Percentiles rank a stretch among this genome's conserved stretches.
These are phyloP conservation scores for Anorthoa munda DNA, from an alignment of 2,888 invertebrate species.

Conservation along the genomic window DNA sequence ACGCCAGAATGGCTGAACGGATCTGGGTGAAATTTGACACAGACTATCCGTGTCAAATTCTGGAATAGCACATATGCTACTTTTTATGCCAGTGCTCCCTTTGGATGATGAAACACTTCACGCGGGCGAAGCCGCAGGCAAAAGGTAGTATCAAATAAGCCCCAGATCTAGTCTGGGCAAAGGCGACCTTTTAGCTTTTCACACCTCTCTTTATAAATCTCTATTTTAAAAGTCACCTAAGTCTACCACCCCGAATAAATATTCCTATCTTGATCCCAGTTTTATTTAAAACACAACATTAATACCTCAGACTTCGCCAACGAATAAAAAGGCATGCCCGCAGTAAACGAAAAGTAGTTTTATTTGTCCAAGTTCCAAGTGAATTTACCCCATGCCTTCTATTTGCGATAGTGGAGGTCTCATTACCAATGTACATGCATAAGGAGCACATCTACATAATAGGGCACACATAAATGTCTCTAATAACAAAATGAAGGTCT, in stretches of 20 bases:
- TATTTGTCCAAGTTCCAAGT: slow-evolving; percentile 48
- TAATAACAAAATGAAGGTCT: slow-evolving; percentile 48
- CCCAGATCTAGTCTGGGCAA: background rate
- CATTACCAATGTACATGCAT: slow-evolving; percentile 68
- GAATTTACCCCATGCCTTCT: slow-evolving; percentile 51
- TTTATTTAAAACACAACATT: slow-evolving; percentile 27
- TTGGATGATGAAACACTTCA: too few relatives aligned
- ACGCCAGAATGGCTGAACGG: too few relatives aligned
- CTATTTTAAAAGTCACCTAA: background rate
- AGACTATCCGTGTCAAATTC: too few relatives aligned
- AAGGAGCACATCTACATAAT: slow-evolving; percentile 57
- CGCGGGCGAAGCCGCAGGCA: too few relatives aligned
- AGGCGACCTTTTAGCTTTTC: too few relatives aligned
- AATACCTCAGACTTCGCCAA: background rate
- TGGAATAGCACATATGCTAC: too few relatives aligned
- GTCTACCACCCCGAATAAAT: background rate
- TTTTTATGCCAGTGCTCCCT: too few relatives aligned
- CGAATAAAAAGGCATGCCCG: slow-evolving; percentile 28
- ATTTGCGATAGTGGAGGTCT: slow-evolving; percentile 53
- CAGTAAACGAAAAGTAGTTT: slow-evolving; percentile 41
- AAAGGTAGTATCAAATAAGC: too few relatives aligned
- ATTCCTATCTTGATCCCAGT: background rate
- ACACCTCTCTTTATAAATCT: background rate
- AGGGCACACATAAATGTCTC: slow-evolving; percentile 41
- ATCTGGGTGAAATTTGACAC: too few relatives aligned